Evolutionary conservation across 23 tunicate genomes (phyloP).

Genomic region (Aplidium turbinatum): DNA sequence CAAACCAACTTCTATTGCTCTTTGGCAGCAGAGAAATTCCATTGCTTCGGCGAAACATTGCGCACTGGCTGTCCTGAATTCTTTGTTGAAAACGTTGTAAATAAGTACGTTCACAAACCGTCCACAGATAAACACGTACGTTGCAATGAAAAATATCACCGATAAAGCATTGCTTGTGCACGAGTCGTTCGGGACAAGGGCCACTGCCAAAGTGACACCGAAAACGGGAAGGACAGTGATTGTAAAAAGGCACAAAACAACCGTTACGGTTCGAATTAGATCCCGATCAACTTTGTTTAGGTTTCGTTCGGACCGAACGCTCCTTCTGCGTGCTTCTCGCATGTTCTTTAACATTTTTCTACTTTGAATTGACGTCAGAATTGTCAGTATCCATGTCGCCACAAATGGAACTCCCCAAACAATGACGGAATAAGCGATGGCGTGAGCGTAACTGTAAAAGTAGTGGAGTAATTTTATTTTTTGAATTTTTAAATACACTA

Average conservation of each 20-base stretch:
- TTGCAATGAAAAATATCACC: slow-evolving; percentile 40
- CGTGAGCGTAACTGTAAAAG: slow-evolving; percentile 60
- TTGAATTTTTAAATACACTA: neutral
- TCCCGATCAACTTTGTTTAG: slow-evolving; percentile 68
- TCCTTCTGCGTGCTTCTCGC: slow-evolving; percentile 49
- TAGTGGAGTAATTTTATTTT: neutral
- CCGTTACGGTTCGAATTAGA: slow-evolving; percentile 68
- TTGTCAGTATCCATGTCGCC: slow-evolving; percentile 76
- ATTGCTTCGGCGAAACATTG: no score
- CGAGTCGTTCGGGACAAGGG: neutral
- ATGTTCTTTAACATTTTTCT: slow-evolving; percentile 68
- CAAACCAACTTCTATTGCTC: no score
- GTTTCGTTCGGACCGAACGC: slow-evolving; percentile 33
- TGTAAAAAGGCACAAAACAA: slow-evolving; percentile 64
- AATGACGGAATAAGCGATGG: slow-evolving; percentile 53
- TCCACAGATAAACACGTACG: slow-evolving; percentile 50
- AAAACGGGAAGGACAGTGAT: slow-evolving; percentile 72
- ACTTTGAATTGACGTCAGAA: slow-evolving; percentile 62
- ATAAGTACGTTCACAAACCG: slow-evolving; percentile 77
- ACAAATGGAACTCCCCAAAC: slow-evolving; percentile 88
- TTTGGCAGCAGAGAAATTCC: no score
- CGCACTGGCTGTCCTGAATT: slow-evolving; percentile 81
- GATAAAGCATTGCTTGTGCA: slow-evolving; percentile 27
- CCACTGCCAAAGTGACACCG: slow-evolving; percentile 29
- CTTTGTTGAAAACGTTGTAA: slow-evolving; percentile 83